These are phyloP conservation scores for Calliopsis andreniformis DNA, from an alignment of 1,140 invertebrate species.

Conservation along the genomic window DNA sequence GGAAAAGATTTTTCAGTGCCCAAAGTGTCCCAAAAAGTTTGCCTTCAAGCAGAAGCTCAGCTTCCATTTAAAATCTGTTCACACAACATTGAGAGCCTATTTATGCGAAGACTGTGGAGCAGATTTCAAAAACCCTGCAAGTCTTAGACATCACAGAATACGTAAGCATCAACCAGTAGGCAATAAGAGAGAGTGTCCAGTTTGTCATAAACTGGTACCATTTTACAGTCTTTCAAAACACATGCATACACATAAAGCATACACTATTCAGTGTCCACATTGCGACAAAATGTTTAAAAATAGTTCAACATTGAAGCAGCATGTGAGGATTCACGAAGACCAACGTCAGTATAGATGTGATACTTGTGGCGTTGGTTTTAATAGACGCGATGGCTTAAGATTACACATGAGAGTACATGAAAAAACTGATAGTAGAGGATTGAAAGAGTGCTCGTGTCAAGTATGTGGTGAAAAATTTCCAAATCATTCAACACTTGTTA, in stretches of 20 bases:
- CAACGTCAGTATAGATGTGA: constrained; percentile 79
- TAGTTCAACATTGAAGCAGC: constrained; percentile 79
- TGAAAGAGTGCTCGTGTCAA: constrained; percentile 80
- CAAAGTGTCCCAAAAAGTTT: constrained; percentile 79
- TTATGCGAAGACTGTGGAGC: constrained; percentile 79
- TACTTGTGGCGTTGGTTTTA: constrained; percentile 79
- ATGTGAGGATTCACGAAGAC: constrained; percentile 80
- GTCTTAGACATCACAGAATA: constrained; percentile 78
- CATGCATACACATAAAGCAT: constrained; percentile 80
- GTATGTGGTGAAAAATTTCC: constrained; percentile 79
- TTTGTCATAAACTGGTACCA: constrained; percentile 78
- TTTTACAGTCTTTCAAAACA: constrained; percentile 80
- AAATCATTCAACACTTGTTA: constrained; percentile 79
- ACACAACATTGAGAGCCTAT: constrained; percentile 76
- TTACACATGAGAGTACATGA: constrained; percentile 80
- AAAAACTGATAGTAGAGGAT: constrained; percentile 75
- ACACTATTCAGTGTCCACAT: constrained; percentile 78
- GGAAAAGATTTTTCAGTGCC: constrained; percentile 79
- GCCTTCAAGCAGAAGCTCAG: constrained; percentile 80
- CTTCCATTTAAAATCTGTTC: constrained; percentile 79
- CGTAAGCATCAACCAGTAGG: constrained; percentile 77
- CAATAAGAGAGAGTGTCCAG: constrained; percentile 77
- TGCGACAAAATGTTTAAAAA: constrained; percentile 82
- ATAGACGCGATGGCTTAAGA: constrained; percentile 81
- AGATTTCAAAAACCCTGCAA: constrained; percentile 80